phyloP scores from a whole-genome alignment of 2,888 invertebrate species.

The Pseudococcus longispinus region DNA sequence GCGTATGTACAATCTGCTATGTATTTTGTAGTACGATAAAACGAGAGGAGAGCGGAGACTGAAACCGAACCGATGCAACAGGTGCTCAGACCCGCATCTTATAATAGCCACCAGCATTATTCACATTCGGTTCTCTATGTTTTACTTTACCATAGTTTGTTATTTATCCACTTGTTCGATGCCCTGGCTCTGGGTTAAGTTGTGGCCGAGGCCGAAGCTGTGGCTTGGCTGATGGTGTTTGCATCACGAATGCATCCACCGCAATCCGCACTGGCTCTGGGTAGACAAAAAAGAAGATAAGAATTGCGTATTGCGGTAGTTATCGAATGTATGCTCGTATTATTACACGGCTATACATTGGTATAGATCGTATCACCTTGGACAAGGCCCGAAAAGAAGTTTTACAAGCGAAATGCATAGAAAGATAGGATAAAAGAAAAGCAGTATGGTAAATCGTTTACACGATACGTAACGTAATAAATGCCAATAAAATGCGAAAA shows the following conservation, averaged over 20 bases:
- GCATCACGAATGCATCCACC: slow-evolving; percentile 2
- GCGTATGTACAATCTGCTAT: slow-evolving; percentile 50
- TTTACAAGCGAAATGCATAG: background rate
- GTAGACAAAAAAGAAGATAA: slow-evolving; percentile 42
- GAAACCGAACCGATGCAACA: slow-evolving; percentile 39
- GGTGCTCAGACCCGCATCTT: slow-evolving; percentile 56
- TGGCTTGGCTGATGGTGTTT: no score
- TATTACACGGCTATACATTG: background rate
- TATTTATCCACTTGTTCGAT: slow-evolving; percentile 30
- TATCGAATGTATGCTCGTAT: background rate
- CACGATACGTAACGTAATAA: slow-evolving; percentile 25
- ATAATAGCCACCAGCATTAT: slow-evolving; percentile 55
- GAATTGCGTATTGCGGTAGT: slow-evolving; percentile 52
- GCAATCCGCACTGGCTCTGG: background rate
- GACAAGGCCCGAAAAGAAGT: background rate
- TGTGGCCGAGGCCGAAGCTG: slow-evolving; percentile 23
- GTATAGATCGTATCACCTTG: background rate
- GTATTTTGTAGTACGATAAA: background rate
- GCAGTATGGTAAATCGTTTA: slow-evolving; percentile 13
- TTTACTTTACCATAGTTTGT: background rate
- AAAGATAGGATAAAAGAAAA: background rate
- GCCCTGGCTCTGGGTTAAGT: background rate
- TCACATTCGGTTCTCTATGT: slow-evolving; percentile 50
- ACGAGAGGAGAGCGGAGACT: slow-evolving; percentile 12
- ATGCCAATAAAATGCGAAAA: slow-evolving; percentile 45